These are phyloP conservation scores for Drosophila parvula DNA, from an alignment of 1,140 invertebrate species.

Conservation along the genomic window DNA sequence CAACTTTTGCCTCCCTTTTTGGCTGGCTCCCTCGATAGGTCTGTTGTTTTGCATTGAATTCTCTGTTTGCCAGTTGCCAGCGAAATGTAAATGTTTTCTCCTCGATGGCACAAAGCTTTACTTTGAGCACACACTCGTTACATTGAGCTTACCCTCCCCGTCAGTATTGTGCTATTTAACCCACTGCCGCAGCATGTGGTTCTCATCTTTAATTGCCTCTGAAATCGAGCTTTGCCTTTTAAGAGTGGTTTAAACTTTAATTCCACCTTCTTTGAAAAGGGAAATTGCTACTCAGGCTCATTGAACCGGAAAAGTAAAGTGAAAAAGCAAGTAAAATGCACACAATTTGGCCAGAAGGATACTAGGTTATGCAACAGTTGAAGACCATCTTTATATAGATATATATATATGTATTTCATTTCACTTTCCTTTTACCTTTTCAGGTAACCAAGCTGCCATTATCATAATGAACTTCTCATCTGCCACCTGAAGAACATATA, in stretches of 20 bases:
- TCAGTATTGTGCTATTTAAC: slow-evolving; percentile 20
- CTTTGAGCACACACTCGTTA: slow-evolving; percentile 40
- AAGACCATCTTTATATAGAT: background rate
- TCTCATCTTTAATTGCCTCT: slow-evolving; percentile 35
- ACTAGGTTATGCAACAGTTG: slow-evolving; percentile 2
- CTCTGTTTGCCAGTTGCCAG: slow-evolving; percentile 52
- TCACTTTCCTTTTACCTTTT: slow-evolving; percentile 3
- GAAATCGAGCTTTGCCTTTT: background rate
- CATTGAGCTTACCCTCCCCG: background rate
- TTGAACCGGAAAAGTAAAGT: slow-evolving; percentile 21
- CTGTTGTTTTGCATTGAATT: slow-evolving; percentile 60
- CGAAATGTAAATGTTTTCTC: slow-evolving; percentile 75
- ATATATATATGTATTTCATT: background rate
- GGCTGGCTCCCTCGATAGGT: slow-evolving; percentile 42
- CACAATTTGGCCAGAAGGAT: background rate
- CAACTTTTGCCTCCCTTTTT: slow-evolving; percentile 54
- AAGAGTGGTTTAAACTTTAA: slow-evolving; percentile 15
- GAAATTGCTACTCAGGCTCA: slow-evolving; percentile 15
- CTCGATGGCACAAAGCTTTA: slow-evolving; percentile 55
- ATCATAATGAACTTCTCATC: slow-evolving; percentile 24
- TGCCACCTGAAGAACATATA: background rate
- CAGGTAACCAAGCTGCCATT: slow-evolving; percentile 11
- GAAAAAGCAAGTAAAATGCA: slow-evolving; percentile 12
- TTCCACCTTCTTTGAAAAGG: background rate
- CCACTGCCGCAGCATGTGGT: slow-evolving; percentile 6